These are phyloP conservation scores for Urophycis tenuis DNA, from an alignment of 2,797 vertebrate species.

Conservation along the genomic window DNA sequence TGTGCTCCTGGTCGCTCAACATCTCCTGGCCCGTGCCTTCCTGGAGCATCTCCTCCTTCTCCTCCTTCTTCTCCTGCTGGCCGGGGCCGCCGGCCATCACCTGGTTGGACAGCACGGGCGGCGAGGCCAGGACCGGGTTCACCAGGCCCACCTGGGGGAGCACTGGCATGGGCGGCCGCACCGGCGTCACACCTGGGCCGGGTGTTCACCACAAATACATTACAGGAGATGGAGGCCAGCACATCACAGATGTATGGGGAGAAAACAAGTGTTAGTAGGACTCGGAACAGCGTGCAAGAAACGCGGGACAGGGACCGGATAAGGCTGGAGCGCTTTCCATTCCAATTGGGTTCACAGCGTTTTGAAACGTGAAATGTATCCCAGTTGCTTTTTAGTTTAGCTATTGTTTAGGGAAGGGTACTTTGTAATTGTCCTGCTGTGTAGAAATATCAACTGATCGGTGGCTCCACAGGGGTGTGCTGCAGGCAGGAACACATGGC, in stretches of 20 bases:
- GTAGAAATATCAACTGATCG: no score
- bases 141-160: conserved; percentile 95
- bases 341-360: no score
- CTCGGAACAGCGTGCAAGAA: no score
- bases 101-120: conserved; percentile 71
- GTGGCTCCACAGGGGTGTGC: no score
- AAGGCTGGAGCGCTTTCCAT: no score
- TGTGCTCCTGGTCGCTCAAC: conserved; percentile 93
- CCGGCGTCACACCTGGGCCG: conserved; percentile 86
- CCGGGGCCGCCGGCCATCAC: conserved; percentile 38
- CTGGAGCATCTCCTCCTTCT: conserved; percentile 77
- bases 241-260: background rate
- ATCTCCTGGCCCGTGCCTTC: conserved; percentile 88
- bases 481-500: no score
- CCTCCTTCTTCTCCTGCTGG: conserved; percentile 80
- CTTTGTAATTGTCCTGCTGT: no score
- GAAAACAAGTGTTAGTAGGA: background rate
- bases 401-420: no score
- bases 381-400: no score
- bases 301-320: no score
- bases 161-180: conserved; percentile 87
- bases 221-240: background rate
- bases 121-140: conserved; percentile 93
- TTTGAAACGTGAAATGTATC: no score
- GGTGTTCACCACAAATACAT: background rate